Evolutionary conservation across 2,113 vertebrate species (phyloP), one percentile per base, ranked within the genome.

Genomic region (Phylloscopus trochiloides): DNA sequence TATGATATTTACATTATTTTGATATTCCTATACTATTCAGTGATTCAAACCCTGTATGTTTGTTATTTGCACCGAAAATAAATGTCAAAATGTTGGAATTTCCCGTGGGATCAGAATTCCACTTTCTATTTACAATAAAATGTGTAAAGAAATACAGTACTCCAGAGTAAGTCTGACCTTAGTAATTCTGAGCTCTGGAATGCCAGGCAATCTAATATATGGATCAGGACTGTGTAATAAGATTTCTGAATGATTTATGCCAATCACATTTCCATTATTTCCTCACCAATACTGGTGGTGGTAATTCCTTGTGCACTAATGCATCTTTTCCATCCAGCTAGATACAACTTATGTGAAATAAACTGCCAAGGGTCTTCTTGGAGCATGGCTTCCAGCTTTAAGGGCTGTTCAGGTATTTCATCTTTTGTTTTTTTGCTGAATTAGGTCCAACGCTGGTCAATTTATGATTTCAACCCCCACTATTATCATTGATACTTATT

Each of bases 1-100:
- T 62, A 50, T 96, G 91, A 83, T 94, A 94, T 96, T 97, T 96
- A 96, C 95, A 86, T 86, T 96, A 79, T 93, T 96, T 96, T 90
- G 43, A 76, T 88, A 83, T 92, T 94, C 77, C 54, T 76, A 24
- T 83, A 54, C 34, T 57, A 66, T 59, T 74, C 59, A 25, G 68
- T 70, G 52, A 83, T 88, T 88, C 51, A 47, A 55, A 55, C 59
- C 42, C 28, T 2, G 29, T 40, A 22, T 90, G 36, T n/a, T 88
- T 92, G 82, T 96, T 93, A 94, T 96, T 94, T 88, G 75, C 78
- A 71, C 82, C 31, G 51, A 92, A 92, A 96, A 95, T 90, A 96
- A 97, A 96, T 88, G 92, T 96, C 93, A 94, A 90, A 93, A 63
- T 47, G 52, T 88, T 88, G 72, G 72, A 93, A 94, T 95, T 96